Conservation (phyloP, 2,113 vertebrate genomes). For the Spermophilus dauricus region DNA sequence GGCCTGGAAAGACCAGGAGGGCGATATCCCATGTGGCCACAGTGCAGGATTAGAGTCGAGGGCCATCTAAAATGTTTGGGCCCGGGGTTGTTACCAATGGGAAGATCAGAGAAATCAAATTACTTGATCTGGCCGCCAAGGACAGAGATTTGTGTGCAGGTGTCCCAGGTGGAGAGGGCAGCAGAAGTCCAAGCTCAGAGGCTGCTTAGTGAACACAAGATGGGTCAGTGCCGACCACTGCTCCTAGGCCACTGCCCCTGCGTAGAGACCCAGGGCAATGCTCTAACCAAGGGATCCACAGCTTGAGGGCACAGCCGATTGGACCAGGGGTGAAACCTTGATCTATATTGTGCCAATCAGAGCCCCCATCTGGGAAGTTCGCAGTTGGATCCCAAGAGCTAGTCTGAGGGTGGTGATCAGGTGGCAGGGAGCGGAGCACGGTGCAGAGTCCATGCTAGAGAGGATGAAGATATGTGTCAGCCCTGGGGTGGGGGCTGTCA, state of each 20-base stretch:
- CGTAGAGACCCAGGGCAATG: neutral
- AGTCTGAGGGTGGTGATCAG: neutral
- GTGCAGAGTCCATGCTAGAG: neutral
- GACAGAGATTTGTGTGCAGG: neutral
- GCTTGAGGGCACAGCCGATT: neutral
- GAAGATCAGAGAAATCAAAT: neutral
- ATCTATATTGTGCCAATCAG: neutral
- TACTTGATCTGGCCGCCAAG: neutral
- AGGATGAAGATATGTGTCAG: neutral
- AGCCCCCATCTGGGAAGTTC: neutral
- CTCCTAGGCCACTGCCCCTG: neutral
- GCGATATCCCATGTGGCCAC: neutral
- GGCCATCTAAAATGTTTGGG: neutral
- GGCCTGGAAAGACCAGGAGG: neutral
- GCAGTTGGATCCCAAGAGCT: neutral
- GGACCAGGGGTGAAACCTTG: neutral
- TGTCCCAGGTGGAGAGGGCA: neutral
- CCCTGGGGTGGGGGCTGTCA: neutral
- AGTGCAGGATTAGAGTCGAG: neutral
- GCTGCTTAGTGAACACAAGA: neutral
- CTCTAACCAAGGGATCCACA: neutral
- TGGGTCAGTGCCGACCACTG: fast-evolving
- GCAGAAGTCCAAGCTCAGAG: neutral
- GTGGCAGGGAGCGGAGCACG: neutral
- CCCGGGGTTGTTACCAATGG: fast-evolving